Base-by-base conservation (phyloP, 2,888 invertebrate genomes). In the Cybosia mesomella region DNA sequence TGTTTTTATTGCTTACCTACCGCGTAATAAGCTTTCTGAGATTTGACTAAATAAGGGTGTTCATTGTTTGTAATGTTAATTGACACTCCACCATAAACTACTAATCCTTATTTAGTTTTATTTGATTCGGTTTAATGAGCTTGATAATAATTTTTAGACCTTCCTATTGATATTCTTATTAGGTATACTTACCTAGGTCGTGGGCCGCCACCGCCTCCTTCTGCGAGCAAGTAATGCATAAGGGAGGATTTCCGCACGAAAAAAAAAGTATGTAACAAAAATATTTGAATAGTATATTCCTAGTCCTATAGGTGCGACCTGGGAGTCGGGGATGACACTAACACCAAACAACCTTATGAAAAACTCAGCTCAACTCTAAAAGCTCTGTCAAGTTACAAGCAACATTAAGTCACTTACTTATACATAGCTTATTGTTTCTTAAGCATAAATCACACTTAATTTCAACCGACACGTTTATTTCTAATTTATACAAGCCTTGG, bases 401-500 rank as follows among this genome's bases (percentile, higher is more conserved):
- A 63, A 63, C 24, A 62, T 9, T 10, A 21, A 64, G n/a, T 28
- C 5, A 28, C 8, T 1, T 54, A 49, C n/a, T 32, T 57, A 58
- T 32, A 34, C 34, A 10, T 34, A 34, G 5, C 34, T 7, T 10
- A 34, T 32, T 9, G 39, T 68, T 59, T 58, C 54, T 66, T 34
- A 34, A 34, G 15, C 58, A 64, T 64, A 60, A 68, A 68, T 64
- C 55, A 68, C 49, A 61, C 55, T 71, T 75, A 73, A 72, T 70
- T 68, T 72, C 4, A 55, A 71, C 34, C 62, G 71, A 71, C 70
- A 74, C 61, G 68, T 58, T 64, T 64, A 34, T 64, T 32, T 68
- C 69, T 59, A 71, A 69, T 73, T 73, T 66, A 79, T 71, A 72
- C 74, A 73, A 70, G 72, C 77, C 79, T 74, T 79, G 80, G 77